Base-by-base conservation (phyloP, 2,797 vertebrate genomes). In the Diglossa cyanea region DNA sequence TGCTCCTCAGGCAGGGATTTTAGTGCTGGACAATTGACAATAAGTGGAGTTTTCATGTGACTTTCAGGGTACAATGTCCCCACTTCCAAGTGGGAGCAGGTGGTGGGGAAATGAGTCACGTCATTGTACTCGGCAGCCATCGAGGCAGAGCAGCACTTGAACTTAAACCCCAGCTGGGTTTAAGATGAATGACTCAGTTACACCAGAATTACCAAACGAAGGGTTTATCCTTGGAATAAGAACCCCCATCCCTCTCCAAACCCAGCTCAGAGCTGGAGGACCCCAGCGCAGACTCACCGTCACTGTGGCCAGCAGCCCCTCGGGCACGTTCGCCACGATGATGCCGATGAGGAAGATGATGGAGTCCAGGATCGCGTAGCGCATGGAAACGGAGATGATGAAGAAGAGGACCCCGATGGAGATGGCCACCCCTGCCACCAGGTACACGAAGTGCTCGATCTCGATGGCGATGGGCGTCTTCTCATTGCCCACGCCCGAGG, bases 311-410 rank as follows among this genome's bases (percentile, higher is more conserved):
- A 98, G 96, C 62, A 98, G 97, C 20, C 98, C 98, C 85, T 98
- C 98, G 0, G 98, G 98, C 81, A 98, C 98, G 0, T 98, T 98
- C 17, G 98, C 98, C 90, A 98, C 98, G 33, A 98, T 98, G 92
- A 98, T 98, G 86, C 98, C 98, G n/a, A 98, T 98, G 58, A 98
- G 98, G 77, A 98, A 98, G 95, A 98, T 98, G 96, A 98, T 96
- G 74, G 98, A 97, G 11, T 98, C 97, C 40, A 98, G 93, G 61
- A 98, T 93, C 17, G 79, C 50, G 81, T 98, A 98, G 45, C 91
- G 79, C 98, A 98, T 96, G 28, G 96, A 98, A 24, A 98, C 77
- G 0, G 98, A 96, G 28, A 98, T 98, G 80, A 98, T 97, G 97
- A 98, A 98, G 97, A 98, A 98, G 42, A 98, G 35, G 8, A 98